Conservation (phyloP, 2,888 invertebrate genomes). For the Hecatera dysodea region DNA sequence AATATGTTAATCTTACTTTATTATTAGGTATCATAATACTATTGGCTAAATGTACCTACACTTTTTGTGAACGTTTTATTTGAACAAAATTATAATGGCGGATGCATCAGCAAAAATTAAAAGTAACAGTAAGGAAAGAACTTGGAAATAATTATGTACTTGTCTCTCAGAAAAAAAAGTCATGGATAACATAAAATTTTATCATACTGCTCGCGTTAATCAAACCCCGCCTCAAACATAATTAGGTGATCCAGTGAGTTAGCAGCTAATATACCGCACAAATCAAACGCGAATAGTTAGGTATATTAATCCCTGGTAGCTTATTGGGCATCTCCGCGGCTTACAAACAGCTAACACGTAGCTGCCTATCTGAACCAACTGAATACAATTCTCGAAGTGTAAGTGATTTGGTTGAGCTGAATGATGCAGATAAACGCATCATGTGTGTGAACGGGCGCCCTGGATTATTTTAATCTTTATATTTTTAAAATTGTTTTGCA, state of each 20-base stretch:
- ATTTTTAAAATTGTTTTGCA: too few species aligned
- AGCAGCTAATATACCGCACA: slow-evolving; percentile 46
- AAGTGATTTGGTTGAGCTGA: slow-evolving; percentile 45
- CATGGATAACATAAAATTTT: neutral
- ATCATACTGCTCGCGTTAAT: neutral
- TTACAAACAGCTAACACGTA: slow-evolving; percentile 43
- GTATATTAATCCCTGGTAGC: slow-evolving; percentile 34
- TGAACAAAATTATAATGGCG: too few species aligned
- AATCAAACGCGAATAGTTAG: slow-evolving; percentile 47
- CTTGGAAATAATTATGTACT: too few species aligned
- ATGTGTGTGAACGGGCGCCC: too few species aligned
- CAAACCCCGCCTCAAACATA: neutral
- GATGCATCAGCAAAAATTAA: too few species aligned
- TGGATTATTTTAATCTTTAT: too few species aligned
- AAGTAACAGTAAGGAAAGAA: too few species aligned
- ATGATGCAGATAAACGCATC: too few species aligned
- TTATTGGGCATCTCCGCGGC: slow-evolving; percentile 45
- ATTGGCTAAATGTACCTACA: too few species aligned
- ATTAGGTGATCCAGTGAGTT: slow-evolving; percentile 17
- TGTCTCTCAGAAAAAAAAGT: neutral
- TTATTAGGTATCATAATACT: too few species aligned
- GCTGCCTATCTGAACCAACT: slow-evolving; percentile 35
- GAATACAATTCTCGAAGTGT: slow-evolving; percentile 11
- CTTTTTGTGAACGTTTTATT: too few species aligned
- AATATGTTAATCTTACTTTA: too few species aligned